Conservation (phyloP, 2,113 vertebrate species). For the Dipodomys stephensi region DNA sequence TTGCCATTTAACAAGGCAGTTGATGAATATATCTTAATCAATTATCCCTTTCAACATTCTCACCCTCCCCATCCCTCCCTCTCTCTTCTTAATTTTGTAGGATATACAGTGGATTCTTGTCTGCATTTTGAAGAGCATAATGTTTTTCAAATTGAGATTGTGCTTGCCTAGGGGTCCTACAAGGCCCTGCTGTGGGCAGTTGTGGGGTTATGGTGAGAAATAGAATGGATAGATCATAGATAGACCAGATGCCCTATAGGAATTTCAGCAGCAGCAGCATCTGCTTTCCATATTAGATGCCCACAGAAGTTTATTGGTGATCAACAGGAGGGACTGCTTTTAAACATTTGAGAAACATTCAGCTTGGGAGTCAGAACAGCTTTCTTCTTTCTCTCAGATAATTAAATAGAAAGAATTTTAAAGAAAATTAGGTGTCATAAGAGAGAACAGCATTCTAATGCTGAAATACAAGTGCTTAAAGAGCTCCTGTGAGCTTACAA, state of each 20-base stretch:
- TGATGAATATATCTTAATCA: too few relatives aligned
- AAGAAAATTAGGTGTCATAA: neutral
- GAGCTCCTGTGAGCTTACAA: neutral
- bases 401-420: neutral
- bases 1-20: too few relatives aligned
- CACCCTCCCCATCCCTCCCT: too few relatives aligned
- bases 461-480: neutral
- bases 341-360: conserved; percentile 9
- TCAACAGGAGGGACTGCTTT: neutral
- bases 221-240: neutral
- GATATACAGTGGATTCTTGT: too few relatives aligned
- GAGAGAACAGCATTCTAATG: neutral
- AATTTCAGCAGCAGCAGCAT: neutral
- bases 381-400: neutral
- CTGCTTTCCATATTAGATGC: neutral
- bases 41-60: too few relatives aligned
- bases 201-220: neutral
- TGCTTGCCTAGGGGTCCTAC: neutral
- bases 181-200: neutral
- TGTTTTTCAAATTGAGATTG: neutral
- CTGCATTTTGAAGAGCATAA: neutral
- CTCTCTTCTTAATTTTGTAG: too few relatives aligned
- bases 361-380: neutral
- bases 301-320: neutral
- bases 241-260: neutral